Percentiles rank a stretch among this genome's conserved stretches.
These are phyloP conservation scores for Hydrolagus colliei DNA, from an alignment of 2,797 vertebrate species.

Conservation along the genomic window DNA sequence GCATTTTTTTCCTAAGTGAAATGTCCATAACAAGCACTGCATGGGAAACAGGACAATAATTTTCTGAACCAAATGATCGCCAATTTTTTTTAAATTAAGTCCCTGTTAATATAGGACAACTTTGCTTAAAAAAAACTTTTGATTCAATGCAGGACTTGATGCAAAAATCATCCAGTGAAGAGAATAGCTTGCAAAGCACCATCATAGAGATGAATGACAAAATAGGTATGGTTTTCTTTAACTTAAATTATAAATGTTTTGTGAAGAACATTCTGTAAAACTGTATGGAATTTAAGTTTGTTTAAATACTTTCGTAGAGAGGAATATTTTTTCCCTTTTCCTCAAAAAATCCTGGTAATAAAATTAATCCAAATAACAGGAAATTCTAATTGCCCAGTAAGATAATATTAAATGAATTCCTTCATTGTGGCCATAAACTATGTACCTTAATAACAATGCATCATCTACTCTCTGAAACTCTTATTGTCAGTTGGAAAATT, in stretches of 20 bases:
- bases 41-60: no score
- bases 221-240: conserved; percentile 64
- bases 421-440: no score
- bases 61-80: no score
- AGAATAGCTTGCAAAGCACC: conserved; percentile 49
- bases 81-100: conserved; percentile 37
- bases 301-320: neutral
- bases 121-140: conserved; percentile 37
- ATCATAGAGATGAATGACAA: conserved; percentile 62
- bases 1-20: no score
- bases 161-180: conserved; percentile 51
- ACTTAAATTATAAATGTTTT: neutral
- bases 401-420: no score
- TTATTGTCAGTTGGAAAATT: no score
- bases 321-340: conserved; percentile 19
- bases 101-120: conserved; percentile 44
- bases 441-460: no score
- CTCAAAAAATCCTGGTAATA: no score
- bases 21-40: no score
- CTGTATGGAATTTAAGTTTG: neutral
- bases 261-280: neutral
- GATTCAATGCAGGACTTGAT: conserved; percentile 59
- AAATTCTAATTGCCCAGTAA: no score
- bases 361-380: no score
- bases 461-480: no score